Evolutionary conservation across 1,140 invertebrate species (phyloP).

Genomic region (Laupala kohalensis): DNA sequence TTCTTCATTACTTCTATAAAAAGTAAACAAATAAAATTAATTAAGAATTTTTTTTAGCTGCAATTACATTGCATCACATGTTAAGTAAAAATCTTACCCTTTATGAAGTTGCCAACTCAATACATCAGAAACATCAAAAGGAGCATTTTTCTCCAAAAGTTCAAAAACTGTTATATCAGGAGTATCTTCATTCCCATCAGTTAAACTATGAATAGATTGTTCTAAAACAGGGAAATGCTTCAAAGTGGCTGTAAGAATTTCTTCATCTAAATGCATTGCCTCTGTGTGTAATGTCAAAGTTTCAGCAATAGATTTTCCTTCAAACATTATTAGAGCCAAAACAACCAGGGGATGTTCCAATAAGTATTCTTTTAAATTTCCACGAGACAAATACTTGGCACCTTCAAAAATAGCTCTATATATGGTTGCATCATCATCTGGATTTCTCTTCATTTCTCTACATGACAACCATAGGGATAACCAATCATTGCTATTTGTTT

Average conservation of each 20-base stretch:
- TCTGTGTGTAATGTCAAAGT: not conserved
- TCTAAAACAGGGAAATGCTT: slow-evolving; percentile 5
- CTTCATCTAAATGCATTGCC: not conserved
- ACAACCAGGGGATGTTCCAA: slow-evolving; percentile 9
- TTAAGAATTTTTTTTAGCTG: not conserved
- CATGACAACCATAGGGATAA: not conserved
- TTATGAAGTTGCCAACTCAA: slow-evolving; percentile 33
- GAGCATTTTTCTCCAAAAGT: slow-evolving; percentile 37
- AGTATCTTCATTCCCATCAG: slow-evolving; percentile 23
- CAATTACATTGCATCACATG: not conserved
- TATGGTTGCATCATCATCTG: not conserved
- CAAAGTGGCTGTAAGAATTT: not conserved
- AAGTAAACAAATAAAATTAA: no score
- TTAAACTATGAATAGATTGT: not conserved
- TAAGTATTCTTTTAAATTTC: not conserved
- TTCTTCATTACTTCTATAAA: slow-evolving; percentile 30
- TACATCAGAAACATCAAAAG: slow-evolving; percentile 37
- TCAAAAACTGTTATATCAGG: slow-evolving; percentile 41
- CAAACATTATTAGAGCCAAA: not conserved
- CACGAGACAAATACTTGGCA: not conserved
- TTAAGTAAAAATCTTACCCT: not conserved
- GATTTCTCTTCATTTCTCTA: not conserved
- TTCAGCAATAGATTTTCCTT: not conserved
- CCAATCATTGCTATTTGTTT: not conserved
- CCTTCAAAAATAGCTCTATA: not conserved